Evolutionary conservation across 2,888 invertebrate genomes (phyloP).

Genomic region (Eristalinus sepulchralis): DNA sequence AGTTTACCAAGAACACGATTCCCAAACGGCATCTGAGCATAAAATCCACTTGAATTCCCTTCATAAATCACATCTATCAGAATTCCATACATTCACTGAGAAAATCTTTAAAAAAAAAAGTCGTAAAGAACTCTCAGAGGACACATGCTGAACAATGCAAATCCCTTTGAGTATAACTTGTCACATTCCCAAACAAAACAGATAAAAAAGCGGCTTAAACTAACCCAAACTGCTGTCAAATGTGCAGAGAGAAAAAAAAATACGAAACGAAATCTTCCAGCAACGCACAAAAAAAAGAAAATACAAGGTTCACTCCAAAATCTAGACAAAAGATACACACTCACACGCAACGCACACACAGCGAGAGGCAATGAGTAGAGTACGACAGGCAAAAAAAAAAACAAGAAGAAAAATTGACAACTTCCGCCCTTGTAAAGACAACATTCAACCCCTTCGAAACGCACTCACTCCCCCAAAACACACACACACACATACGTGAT

Average conservation of each 20-base stretch:
- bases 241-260: neutral
- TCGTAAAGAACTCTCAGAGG: neutral
- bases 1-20: too few species aligned
- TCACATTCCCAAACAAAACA: neutral
- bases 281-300: constrained; percentile 23
- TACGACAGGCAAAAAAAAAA: neutral
- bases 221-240: neutral
- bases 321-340: neutral
- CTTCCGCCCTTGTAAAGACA: constrained; percentile 35
- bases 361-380: neutral
- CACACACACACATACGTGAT: neutral
- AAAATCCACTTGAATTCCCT: neutral
- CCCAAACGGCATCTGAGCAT: neutral
- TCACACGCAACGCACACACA: neutral
- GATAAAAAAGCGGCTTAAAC: neutral
- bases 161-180: neutral
- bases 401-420: constrained; percentile 31
- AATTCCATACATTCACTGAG: neutral
- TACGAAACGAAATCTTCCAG: neutral
- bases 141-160: neutral
- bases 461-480: neutral
- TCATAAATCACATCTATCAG: neutral
- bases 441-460: constrained; percentile 19
- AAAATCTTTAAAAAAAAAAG: neutral
- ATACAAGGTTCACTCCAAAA: constrained; percentile 36